A percentile compares a stretch with the other conserved stretches of the same genome.
Conservation (phyloP, 1,140 invertebrate genomes). For the Mamestra configurata region DNA sequence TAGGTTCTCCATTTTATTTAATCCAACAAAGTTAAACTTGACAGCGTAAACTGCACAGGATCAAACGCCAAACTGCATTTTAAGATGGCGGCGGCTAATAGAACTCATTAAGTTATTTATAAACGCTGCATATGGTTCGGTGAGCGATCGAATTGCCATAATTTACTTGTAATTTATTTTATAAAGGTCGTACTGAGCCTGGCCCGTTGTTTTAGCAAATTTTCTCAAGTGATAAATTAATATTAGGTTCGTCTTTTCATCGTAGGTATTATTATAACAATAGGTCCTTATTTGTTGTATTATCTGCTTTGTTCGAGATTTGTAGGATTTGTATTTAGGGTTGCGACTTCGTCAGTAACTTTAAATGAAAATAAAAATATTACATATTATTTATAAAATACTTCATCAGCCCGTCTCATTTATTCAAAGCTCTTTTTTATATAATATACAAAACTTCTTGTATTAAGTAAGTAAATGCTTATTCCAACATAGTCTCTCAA, state of each 20-base stretch:
- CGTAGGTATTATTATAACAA: not conserved
- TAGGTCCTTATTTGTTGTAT: not conserved
- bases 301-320: not conserved
- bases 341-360: not conserved
- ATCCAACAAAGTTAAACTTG: conserved; percentile 2
- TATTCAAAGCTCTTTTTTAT: too few species aligned
- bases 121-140: conserved; percentile 66
- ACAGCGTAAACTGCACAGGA: conserved; percentile 35
- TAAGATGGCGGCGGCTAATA: conserved; percentile 66
- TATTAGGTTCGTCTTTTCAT: not conserved
- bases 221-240: conserved; percentile 14
- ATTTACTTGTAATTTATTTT: conserved; percentile 73
- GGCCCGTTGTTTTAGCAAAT: conserved; percentile 32
- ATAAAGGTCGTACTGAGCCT: conserved; percentile 59
- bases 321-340: not conserved
- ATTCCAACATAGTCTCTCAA: too few species aligned
- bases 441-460: too few species aligned
- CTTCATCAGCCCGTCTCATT: too few species aligned
- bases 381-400: too few species aligned
- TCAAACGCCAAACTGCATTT: conserved; percentile 63
- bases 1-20: not conserved
- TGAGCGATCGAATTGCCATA: conserved; percentile 67
- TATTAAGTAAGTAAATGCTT: too few species aligned
- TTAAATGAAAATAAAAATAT: too few species aligned
- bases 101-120: conserved; percentile 74